Conservation (phyloP, 92 coral and sea anemone genomes). For the Phymanthus crucifer region DNA sequence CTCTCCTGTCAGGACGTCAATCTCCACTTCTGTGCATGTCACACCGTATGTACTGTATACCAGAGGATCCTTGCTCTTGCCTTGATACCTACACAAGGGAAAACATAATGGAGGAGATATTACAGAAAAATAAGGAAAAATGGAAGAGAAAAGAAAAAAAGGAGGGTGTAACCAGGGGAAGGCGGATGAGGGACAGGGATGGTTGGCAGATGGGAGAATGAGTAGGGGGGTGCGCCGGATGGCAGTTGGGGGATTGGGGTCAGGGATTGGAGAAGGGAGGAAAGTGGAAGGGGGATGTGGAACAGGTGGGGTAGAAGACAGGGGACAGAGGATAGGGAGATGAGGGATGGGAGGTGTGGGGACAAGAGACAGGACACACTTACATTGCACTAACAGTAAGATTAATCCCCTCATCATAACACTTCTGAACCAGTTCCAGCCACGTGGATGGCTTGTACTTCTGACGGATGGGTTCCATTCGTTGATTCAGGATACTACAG, state of each 20-base stretch:
- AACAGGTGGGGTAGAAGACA: too few relatives aligned
- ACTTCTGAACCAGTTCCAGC: slow-evolving; percentile 70
- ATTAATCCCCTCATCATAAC: slow-evolving; percentile 68
- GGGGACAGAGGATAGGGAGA: too few relatives aligned
- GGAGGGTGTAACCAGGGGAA: too few relatives aligned
- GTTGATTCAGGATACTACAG: slow-evolving; percentile 70
- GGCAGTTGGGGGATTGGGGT: too few relatives aligned
- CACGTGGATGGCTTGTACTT: slow-evolving; percentile 71
- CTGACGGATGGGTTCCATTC: slow-evolving; percentile 73
- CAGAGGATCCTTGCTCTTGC: slow-evolving; percentile 20
- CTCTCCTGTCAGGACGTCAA: slow-evolving; percentile 92
- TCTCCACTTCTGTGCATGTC: slow-evolving; percentile 82
- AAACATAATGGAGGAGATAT: not conserved
- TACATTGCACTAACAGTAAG: slow-evolving; percentile 76
- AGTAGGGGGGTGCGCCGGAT: too few relatives aligned
- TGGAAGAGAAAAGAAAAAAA: too few relatives aligned
- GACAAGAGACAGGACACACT: not conserved
- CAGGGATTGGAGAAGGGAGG: too few relatives aligned
- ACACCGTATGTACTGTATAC: slow-evolving; percentile 74
- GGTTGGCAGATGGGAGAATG: too few relatives aligned
- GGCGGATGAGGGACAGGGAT: too few relatives aligned
- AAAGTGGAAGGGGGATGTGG: too few relatives aligned
- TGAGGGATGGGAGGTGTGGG: too few relatives aligned
- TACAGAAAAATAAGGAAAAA: too few relatives aligned
- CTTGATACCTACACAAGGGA: slow-evolving; percentile 26